Conservation (phyloP, 2,113 vertebrate species). For the Verasper variegatus region DNA sequence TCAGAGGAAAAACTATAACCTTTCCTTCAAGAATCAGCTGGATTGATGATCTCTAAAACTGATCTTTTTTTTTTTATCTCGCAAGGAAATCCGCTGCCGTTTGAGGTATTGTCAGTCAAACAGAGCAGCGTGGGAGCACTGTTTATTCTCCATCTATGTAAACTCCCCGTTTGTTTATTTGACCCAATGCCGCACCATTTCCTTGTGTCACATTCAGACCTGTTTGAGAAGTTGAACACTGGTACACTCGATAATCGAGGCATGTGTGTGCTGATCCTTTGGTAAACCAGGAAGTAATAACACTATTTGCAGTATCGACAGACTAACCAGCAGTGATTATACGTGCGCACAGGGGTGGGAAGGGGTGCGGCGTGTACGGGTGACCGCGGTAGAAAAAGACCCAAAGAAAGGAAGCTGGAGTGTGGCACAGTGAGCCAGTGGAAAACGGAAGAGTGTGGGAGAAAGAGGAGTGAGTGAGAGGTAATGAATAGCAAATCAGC, state of each 20-base stretch:
- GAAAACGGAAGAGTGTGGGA: conserved; percentile 60
- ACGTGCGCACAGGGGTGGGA: conserved; percentile 16
- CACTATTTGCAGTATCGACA: conserved; percentile 68
- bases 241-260: conserved; percentile 49
- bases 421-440: conserved; percentile 49
- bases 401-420: conserved; percentile 61
- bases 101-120: conserved; percentile 10
- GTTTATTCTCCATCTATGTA: conserved; percentile 34
- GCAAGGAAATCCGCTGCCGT: neutral
- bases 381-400: conserved; percentile 47
- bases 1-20: neutral
- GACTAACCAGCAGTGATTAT: conserved; percentile 58
- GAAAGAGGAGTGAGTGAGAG: conserved; percentile 64
- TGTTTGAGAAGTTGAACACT: conserved; percentile 9
- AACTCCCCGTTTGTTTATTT: conserved; percentile 39
- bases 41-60: conserved; percentile 15
- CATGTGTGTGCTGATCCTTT: conserved; percentile 71
- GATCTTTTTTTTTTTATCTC: conserved; percentile 10
- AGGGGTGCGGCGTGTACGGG: neutral
- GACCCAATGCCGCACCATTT: conserved; percentile 19
- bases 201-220: conserved; percentile 24
- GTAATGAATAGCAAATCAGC: conserved; percentile 84
- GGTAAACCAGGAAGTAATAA: conserved; percentile 72
- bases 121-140: neutral
- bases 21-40: conserved; percentile 14